Evolutionary conservation across 2,797 vertebrate species (phyloP).

Genomic region (Neosilurus mollespiculum): DNA sequence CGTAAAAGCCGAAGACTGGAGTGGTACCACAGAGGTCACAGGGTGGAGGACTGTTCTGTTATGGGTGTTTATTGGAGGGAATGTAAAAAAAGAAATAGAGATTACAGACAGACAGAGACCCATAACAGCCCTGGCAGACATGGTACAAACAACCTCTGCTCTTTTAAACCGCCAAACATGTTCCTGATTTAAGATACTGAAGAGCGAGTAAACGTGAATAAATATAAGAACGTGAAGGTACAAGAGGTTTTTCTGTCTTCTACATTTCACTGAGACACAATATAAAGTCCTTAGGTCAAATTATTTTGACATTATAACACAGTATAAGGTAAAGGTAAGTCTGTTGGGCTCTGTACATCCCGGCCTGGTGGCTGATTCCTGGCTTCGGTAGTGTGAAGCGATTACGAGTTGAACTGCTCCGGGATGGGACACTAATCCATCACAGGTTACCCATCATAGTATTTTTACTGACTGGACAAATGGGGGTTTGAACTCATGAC

Average conservation of each 20-base stretch:
- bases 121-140: not conserved
- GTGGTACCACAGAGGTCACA: not conserved
- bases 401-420: no score
- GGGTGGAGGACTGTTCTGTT: not conserved
- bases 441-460: no score
- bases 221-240: not conserved
- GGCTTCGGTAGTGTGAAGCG: no score
- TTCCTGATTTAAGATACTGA: not conserved
- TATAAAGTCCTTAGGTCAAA: not conserved
- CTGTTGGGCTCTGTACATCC: no score
- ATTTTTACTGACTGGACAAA: no score
- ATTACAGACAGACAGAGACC: not conserved
- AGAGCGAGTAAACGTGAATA: not conserved
- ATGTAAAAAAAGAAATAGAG: not conserved
- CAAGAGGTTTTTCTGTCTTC: not conserved
- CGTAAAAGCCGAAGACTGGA: not conserved
- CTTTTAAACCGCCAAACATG: not conserved
- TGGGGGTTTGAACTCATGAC: no score
- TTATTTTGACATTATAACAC: not conserved
- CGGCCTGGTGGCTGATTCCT: no score
- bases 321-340: no score
- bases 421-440: no score
- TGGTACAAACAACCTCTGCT: not conserved
- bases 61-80: not conserved
- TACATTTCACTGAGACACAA: not conserved